Percentiles rank a stretch among this genome's conserved stretches.
Conservation (phyloP, 2,888 invertebrate genomes). For the Melanargia galathea region DNA sequence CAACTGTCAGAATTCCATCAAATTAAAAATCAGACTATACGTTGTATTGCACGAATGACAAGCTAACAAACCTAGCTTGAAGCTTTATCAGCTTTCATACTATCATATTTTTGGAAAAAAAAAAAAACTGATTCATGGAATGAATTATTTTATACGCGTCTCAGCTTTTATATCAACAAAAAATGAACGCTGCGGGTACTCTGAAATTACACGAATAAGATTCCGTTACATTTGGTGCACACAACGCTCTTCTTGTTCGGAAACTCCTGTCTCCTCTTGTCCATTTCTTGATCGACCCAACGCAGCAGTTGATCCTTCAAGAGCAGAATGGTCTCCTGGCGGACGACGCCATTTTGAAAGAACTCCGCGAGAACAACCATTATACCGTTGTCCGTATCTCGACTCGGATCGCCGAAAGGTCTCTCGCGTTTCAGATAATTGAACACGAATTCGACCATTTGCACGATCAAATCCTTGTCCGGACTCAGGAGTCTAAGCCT, state of each 20-base stretch:
- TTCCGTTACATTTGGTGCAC: slow-evolving; percentile 62
- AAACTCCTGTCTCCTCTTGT: slow-evolving; percentile 49
- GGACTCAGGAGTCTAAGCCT: slow-evolving; percentile 63
- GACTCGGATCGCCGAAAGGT: slow-evolving; percentile 62
- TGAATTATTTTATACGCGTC: too few species aligned
- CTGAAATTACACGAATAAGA: slow-evolving; percentile 49
- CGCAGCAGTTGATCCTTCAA: slow-evolving; percentile 60
- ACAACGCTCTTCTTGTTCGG: slow-evolving; percentile 60
- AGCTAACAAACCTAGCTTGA: too few species aligned
- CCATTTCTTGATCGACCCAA: slow-evolving; percentile 60
- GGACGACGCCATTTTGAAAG: slow-evolving; percentile 70
- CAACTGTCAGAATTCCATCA: too few species aligned
- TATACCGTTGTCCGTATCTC: slow-evolving; percentile 64
- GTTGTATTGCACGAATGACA: too few species aligned
- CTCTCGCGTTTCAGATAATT: slow-evolving; percentile 68
- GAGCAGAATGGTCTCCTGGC: slow-evolving; percentile 61
- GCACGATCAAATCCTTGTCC: slow-evolving; percentile 69
- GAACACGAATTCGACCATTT: slow-evolving; percentile 71
- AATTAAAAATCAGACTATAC: too few species aligned
- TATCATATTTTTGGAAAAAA: too few species aligned
- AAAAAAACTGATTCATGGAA: too few species aligned
- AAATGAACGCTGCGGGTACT: too few species aligned
- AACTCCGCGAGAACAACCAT: slow-evolving; percentile 66
- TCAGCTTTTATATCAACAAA: too few species aligned
- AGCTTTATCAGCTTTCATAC: too few species aligned